Evolutionary conservation across 2,797 vertebrate species (phyloP).

Genomic region (Pantherophis alleghaniensis): DNA sequence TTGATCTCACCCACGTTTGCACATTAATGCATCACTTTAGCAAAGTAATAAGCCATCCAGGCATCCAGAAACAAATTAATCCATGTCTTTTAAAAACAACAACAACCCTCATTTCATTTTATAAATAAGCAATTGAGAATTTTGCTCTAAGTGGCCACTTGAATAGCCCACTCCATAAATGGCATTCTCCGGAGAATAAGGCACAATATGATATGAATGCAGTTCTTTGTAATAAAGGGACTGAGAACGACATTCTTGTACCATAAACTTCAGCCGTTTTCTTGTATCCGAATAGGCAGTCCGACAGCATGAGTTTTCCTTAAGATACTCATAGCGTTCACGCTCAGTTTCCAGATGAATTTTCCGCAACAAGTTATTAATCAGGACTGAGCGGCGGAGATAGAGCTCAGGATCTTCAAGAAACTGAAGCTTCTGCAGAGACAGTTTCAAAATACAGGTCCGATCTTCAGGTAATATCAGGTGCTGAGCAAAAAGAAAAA

Average conservation of each 20-base stretch:
- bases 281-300: constrained; percentile 76
- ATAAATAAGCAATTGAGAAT: constrained; percentile 86
- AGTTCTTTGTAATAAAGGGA: constrained; percentile 85
- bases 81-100: constrained; percentile 56
- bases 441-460: constrained; percentile 93
- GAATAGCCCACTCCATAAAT: constrained; percentile 84
- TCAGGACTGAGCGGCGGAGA: constrained; percentile 93
- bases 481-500: constrained; percentile 75
- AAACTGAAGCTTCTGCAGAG: constrained; percentile 95
- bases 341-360: constrained; percentile 88
- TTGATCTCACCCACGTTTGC: constrained; percentile 51
- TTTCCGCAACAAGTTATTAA: constrained; percentile 94
- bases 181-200: constrained; percentile 81
- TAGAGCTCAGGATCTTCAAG: constrained; percentile 94
- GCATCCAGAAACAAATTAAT: constrained; percentile 72
- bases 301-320: constrained; percentile 72
- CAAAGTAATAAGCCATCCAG: constrained; percentile 69
- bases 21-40: constrained; percentile 59
- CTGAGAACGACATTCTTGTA: constrained; percentile 86
- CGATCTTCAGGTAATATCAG: constrained; percentile 93
- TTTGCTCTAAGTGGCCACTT: constrained; percentile 77
- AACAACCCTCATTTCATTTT: constrained; percentile 85
- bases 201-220: constrained; percentile 86
- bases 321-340: constrained; percentile 82
- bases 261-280: constrained; percentile 91